Evolutionary conservation across 2,797 vertebrate genomes (phyloP), one percentile per base, ranked within the genome.

Genomic region (Taeniopygia guttata): DNA sequence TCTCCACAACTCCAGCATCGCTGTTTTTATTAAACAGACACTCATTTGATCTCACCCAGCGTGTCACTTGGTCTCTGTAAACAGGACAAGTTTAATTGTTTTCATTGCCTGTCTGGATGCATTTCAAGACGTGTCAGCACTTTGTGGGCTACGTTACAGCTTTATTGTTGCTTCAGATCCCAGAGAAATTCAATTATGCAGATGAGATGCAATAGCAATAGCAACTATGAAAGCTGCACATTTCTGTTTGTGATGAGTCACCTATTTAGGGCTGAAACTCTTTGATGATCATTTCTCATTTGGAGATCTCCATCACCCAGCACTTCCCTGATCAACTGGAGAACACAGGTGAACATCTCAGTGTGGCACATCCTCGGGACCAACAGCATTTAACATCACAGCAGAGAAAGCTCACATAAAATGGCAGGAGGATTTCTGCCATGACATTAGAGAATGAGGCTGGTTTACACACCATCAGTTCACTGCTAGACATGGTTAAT

Each of bases 161-260:
- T 95, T 94, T 66, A 69, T 26, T 88, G 77, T 52, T 81, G 62
- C 54, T 69, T 66, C 84, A 46, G 62, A 86, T 73, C 58, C 78
- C 63, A 63, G 0, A 78, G 54, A 55, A 83, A 88, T 68, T 66
- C 66, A 81, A 48, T 66, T 58, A 78, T 30, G 62, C 73, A 94
- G 81, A 84, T 70, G 56, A 86, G 82, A 58, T 59, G 84, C 42
- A 81, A 38, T 0, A 63, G 90, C n/a, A 85, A 36, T 1, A 63
- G 49, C 4, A 59, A 63, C 62, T 60, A 9, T 4, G 49, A 46
- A 62, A 84, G 11, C 1, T 26, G 43, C 15, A 21, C 18, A 10
- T 32, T 62, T 72, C 76, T 66, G 6, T 20, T 45, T 22, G 58
- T 5, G 16, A 40, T 15, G 30, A 74, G 29, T 7, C 4, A 29